Conservation (phyloP, 2,888 invertebrate genomes). For the Sminthurinus aureus region DNA sequence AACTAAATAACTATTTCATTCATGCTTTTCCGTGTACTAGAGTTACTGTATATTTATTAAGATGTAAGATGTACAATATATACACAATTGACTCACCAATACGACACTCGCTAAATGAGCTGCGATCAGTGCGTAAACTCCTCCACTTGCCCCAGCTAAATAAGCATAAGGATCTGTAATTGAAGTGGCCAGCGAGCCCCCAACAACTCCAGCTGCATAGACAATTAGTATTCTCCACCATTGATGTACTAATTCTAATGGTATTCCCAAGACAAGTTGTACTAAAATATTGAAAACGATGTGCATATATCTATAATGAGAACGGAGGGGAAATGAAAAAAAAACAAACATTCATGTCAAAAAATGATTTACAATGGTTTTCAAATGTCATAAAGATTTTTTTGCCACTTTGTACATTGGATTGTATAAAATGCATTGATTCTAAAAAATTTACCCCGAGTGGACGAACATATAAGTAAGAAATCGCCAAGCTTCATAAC, state of each 20-base stretch:
- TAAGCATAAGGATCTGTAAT: conserved; percentile 72
- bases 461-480: conserved; percentile 96
- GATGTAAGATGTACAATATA: too few relatives aligned
- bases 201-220: conserved; percentile 83
- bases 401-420: neutral
- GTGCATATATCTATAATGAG: conserved; percentile 86
- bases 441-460: conserved; percentile 75
- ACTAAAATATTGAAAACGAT: conserved; percentile 89
- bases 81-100: conserved; percentile 75
- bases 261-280: conserved; percentile 91
- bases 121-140: conserved; percentile 91
- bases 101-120: conserved; percentile 93
- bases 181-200: conserved; percentile 70
- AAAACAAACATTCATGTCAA: too few relatives aligned
- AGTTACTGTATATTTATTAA: too few relatives aligned
- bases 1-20: too few relatives aligned
- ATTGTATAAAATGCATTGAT: neutral
- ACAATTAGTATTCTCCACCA: conserved; percentile 85
- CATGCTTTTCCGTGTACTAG: too few relatives aligned
- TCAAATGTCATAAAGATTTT: too few relatives aligned
- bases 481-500: conserved; percentile 92
- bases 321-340: conserved; percentile 59
- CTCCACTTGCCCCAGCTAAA: conserved; percentile 93
- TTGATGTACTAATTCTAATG: conserved; percentile 94
- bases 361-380: too few relatives aligned